phyloP scores from a whole-genome alignment of 92 coral and sea anemone genomes.

The Muricea muricata region DNA sequence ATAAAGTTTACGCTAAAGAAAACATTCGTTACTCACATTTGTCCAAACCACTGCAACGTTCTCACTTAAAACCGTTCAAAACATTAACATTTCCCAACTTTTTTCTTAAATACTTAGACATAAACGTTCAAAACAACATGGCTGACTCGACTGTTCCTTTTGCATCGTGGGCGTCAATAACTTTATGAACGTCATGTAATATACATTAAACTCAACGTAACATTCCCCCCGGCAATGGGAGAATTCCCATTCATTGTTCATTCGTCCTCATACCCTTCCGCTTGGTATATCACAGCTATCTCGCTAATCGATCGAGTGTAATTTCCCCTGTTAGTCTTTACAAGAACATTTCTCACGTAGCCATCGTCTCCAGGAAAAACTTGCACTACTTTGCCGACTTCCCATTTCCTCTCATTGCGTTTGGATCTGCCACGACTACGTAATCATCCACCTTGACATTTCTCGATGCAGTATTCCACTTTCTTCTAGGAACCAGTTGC shows the following conservation, averaged over 20 bases:
- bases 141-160: no score
- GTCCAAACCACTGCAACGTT: no score
- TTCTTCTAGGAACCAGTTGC: slow-evolving; percentile 36
- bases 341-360: slow-evolving; percentile 57
- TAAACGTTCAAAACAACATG: no score
- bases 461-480: slow-evolving; percentile 37
- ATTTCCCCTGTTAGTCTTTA: slow-evolving; percentile 32
- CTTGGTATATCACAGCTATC: slow-evolving; percentile 25
- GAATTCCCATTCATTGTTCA: slow-evolving; percentile 31
- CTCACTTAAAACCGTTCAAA: no score
- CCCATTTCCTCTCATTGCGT: slow-evolving; percentile 62
- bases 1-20: no score
- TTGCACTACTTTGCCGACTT: slow-evolving; percentile 43
- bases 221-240: slow-evolving; percentile 33
- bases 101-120: no score
- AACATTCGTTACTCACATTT: no score
- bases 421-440: slow-evolving; percentile 44
- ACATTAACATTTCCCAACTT: no score
- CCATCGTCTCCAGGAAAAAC: slow-evolving; percentile 65
- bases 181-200: no score
- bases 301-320: slow-evolving; percentile 42
- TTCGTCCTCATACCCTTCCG: slow-evolving; percentile 25
- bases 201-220: no score
- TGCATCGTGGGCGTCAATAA: no score
- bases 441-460: slow-evolving; percentile 54